These are phyloP conservation scores for Scotopteryx bipunctaria DNA, from an alignment of 2,888 invertebrate genomes.

Conservation along the genomic window DNA sequence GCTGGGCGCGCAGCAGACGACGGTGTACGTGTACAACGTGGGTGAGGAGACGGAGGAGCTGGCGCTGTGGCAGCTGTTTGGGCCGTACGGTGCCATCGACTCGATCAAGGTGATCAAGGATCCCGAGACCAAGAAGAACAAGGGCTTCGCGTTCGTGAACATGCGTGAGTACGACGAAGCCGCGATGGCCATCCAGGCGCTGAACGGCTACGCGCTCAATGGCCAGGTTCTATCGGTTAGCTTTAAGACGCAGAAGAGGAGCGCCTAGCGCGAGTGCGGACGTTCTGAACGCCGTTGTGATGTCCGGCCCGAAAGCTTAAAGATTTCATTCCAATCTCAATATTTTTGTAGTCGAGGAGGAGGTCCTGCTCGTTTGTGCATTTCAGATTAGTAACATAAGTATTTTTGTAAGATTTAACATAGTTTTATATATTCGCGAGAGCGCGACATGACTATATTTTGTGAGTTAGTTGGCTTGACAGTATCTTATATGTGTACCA, in stretches of 20 bases:
- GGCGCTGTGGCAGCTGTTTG: conserved; percentile 80
- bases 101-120: conserved; percentile 82
- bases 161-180: conserved; percentile 83
- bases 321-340: conserved; percentile 83
- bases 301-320: conserved; percentile 77
- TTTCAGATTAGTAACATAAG: conserved; percentile 82
- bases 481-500: conserved; percentile 80
- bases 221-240: conserved; percentile 83
- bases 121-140: conserved; percentile 81
- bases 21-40: conserved; percentile 81
- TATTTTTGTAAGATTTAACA: conserved; percentile 83
- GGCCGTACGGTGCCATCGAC: conserved; percentile 80
- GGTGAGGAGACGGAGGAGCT: conserved; percentile 81
- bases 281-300: conserved; percentile 75
- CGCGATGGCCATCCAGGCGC: conserved; percentile 80
- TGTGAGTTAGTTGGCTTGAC: conserved; percentile 80
- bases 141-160: conserved; percentile 81
- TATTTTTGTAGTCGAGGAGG: conserved; percentile 82
- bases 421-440: conserved; percentile 80
- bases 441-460: conserved; percentile 80
- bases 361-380: conserved; percentile 77
- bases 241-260: conserved; percentile 83
- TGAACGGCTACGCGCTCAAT: conserved; percentile 81
- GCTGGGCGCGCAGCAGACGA: conserved; percentile 58
- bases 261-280: conserved; percentile 71